Conservation (phyloP, 2,113 vertebrate genomes). For the Sebastes fasciatus region DNA sequence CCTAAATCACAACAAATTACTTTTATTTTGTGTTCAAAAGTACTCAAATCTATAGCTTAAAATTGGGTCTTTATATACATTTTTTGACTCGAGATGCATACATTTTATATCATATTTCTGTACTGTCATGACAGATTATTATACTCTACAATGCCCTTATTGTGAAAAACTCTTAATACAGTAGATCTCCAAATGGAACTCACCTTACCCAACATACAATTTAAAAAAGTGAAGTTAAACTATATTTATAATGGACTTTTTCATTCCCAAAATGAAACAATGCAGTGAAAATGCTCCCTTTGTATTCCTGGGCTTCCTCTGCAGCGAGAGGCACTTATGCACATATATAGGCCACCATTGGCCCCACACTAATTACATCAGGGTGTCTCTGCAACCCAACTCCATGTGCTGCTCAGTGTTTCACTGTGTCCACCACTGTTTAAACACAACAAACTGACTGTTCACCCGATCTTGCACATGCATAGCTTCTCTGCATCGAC, state of each 20-base stretch:
- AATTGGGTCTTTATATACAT: background rate
- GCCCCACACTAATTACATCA: constrained; percentile 47
- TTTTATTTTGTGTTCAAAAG: background rate
- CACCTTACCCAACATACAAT: background rate
- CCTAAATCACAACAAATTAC: background rate
- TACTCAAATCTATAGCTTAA: background rate
- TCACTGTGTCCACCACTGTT: constrained; percentile 12
- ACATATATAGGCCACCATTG: constrained; percentile 30
- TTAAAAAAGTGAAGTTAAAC: background rate
- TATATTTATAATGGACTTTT: no score
- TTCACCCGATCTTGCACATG: background rate
- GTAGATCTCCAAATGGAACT: background rate
- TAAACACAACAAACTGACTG: constrained; percentile 53
- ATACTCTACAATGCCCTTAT: background rate
- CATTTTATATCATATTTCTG: no score
- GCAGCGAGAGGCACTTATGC: background rate
- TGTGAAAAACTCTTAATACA: background rate
- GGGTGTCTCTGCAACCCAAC: background rate
- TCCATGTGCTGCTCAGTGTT: constrained; percentile 18
- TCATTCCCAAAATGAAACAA: background rate
- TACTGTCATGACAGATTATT: background rate
- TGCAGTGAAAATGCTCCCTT: background rate
- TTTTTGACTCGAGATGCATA: no score
- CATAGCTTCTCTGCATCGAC: background rate
- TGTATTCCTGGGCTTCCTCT: constrained; percentile 1